Base-by-base conservation (phyloP, 2,888 invertebrate genomes). In the Aporophyla lueneburgensis region DNA sequence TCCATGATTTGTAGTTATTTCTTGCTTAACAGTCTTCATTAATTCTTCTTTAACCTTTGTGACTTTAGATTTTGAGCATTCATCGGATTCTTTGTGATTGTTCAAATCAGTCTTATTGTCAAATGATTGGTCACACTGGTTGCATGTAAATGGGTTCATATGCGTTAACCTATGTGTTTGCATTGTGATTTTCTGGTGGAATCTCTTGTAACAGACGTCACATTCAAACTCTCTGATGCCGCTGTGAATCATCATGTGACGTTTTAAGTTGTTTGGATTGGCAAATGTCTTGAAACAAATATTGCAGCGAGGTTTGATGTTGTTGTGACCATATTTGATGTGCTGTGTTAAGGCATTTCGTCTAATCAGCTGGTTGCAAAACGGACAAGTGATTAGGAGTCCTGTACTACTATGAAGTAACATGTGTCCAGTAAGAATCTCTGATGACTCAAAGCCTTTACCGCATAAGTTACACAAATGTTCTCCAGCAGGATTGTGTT, bases 121-220 rank as follows among this genome's bases (percentile, higher is more conserved):
- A 83, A 96, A 97, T 0, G 92, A 88, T 63, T 90, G 84, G 0
- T 95, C 95, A 67, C 97, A 97, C n/a, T 92, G 90, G 16, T 91
- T 92, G 81, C 97, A 97, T 0, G 92, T 89, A 70, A 93, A 93
- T 0, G 94, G 93, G 70, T 95, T 93, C 74, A 95, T 88, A 70
- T 97, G 96, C 0, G 96, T 96, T 51, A 96, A 76, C 74, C 95
- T 90, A 76, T 97, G 97, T 0, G 96, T 96, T 83, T 96, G 96
- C 96, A 97, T 96, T 2, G 96, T 96, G 21, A 96, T 96, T 87
- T 96, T 96, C 71, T 96, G 96, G 74, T 95, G 95, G 88, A 97
- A 97, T 53, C 94, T 89, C 80, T 96, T 96, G 19, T 90, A 91
- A 83, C 97, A 97, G 16, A 97, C 92, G 73, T 96, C 96, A 88